Conservation (phyloP, 2,888 invertebrate species). For the Adelphocoris suturalis region DNA sequence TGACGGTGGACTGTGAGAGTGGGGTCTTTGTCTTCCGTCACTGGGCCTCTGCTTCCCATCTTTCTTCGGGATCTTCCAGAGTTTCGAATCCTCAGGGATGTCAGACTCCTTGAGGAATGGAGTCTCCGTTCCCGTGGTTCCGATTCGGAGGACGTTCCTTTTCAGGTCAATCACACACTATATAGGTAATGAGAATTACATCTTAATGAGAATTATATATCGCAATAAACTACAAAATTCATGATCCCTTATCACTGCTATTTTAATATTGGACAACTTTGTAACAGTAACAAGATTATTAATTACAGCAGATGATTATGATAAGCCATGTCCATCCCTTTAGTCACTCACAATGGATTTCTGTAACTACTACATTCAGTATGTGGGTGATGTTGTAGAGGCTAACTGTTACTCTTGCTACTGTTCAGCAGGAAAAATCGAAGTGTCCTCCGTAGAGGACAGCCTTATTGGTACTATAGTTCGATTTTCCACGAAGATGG, state of each 20-base stretch:
- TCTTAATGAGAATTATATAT: not conserved
- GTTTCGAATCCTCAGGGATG: constrained; percentile 83
- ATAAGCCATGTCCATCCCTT: too few relatives aligned
- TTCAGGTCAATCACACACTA: constrained; percentile 95
- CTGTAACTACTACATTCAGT: too few relatives aligned
- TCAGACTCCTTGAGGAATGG: constrained; percentile 90
- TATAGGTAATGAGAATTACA: not conserved
- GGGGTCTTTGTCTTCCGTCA: constrained; percentile 39
- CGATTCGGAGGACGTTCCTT: constrained; percentile 91
- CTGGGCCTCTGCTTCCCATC: not conserved
- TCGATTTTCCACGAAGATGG: too few relatives aligned
- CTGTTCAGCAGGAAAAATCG: too few relatives aligned
- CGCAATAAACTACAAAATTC: not conserved
- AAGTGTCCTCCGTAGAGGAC: too few relatives aligned
- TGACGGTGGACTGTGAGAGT: constrained; percentile 34
- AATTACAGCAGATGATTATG: too few relatives aligned
- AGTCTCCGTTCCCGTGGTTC: constrained; percentile 96
- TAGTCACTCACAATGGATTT: too few relatives aligned
- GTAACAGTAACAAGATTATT: too few relatives aligned
- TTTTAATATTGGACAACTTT: not conserved
- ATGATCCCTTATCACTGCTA: not conserved
- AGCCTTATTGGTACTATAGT: too few relatives aligned
- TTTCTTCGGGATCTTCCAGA: constrained; percentile 64
- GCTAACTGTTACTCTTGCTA: too few relatives aligned
- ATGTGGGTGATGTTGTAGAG: too few relatives aligned